Percentiles rank a stretch among this genome's conserved stretches.
These are phyloP conservation scores for Gryon sp. DNA, from an alignment of 1,140 invertebrate species.

Conservation along the genomic window DNA sequence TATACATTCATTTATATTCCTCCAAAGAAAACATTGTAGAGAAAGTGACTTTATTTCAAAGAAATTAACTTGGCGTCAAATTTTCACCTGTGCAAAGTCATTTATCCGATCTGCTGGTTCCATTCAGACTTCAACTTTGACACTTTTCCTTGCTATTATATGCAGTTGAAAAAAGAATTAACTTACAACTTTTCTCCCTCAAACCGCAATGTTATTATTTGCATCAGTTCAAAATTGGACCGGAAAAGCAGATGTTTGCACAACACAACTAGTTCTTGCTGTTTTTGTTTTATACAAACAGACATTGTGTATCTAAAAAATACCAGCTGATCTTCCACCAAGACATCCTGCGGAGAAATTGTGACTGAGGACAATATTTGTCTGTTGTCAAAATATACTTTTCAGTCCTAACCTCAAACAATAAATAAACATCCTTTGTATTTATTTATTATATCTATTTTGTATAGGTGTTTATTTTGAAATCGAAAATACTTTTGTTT, in stretches of 20 bases:
- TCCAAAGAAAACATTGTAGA: neutral
- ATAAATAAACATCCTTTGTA: too few species aligned
- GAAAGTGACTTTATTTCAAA: slow-evolving; percentile 26
- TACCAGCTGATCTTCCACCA: slow-evolving; percentile 5
- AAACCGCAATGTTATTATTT: slow-evolving; percentile 46
- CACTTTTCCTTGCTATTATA: slow-evolving; percentile 7
- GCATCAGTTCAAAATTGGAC: slow-evolving; percentile 17
- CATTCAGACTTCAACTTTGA: slow-evolving; percentile 1
- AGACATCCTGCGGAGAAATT: slow-evolving; percentile 1
- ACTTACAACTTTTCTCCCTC: neutral
- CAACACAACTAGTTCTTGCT: slow-evolving; percentile 11
- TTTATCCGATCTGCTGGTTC: neutral
- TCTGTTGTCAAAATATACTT: too few species aligned
- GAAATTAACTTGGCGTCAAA: slow-evolving; percentile 26
- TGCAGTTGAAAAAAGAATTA: neutral
- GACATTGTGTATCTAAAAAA: neutral
- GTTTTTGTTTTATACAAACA: slow-evolving; percentile 18
- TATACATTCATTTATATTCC: slow-evolving; percentile 4
- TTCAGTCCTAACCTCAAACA: too few species aligned
- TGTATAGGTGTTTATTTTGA: too few species aligned
- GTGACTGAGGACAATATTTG: neutral
- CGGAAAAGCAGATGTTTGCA: slow-evolving; percentile 46
- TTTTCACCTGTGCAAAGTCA: slow-evolving; percentile 24
- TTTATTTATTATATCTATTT: too few species aligned
- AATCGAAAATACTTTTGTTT: too few species aligned